phyloP scores from a whole-genome alignment of 92 coral and sea anemone genomes.

The Palythoa grandiflora region DNA sequence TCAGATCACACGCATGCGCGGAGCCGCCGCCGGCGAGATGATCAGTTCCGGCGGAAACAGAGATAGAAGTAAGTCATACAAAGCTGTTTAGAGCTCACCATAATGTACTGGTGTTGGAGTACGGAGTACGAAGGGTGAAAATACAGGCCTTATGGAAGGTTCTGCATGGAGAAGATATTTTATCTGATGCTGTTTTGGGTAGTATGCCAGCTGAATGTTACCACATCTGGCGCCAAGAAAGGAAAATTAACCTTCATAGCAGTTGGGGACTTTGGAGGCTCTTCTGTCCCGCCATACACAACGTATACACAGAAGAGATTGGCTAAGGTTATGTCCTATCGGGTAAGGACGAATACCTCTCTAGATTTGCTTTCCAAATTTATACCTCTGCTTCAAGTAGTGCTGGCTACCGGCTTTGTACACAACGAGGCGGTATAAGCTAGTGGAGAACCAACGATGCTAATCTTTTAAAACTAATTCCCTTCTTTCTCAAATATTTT shows the following conservation, averaged over 20 bases:
- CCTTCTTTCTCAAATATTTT: neutral
- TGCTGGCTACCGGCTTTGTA: neutral
- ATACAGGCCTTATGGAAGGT: conserved; percentile 24
- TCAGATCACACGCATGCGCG: conserved; percentile 26
- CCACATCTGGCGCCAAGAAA: neutral
- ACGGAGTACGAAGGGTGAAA: neutral
- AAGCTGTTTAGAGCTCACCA: neutral
- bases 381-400: neutral
- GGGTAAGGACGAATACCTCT: conserved; percentile 56
- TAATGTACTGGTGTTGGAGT: conserved; percentile 22
- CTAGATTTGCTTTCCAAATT: neutral
- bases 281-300: conserved; percentile 71
- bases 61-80: neutral
- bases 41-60: conserved; percentile 4
- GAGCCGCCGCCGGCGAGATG: neutral
- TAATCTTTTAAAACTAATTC: neutral
- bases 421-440: neutral
- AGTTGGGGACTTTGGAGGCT: conserved; percentile 93
- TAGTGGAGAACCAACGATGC: neutral
- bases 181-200: conserved; percentile 11
- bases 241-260: conserved; percentile 77
- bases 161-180: conserved; percentile 47
- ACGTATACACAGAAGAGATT: conserved; percentile 74
- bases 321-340: conserved; percentile 71
- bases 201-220: neutral